Conservation (phyloP, 2,888 invertebrate species). For the Lithophane socia region DNA sequence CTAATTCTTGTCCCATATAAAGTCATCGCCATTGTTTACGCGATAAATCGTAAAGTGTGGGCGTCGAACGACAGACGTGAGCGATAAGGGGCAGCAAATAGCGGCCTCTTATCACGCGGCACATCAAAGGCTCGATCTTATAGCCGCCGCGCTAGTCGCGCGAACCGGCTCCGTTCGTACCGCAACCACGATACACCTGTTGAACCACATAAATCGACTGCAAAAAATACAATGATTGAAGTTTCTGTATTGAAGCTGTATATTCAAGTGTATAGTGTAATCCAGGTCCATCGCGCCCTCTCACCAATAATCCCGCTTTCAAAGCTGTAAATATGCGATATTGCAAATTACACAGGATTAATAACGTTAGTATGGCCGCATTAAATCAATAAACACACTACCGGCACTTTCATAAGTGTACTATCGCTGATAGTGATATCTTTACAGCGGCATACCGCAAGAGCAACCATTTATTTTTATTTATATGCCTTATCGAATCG, state of each 20-base stretch:
- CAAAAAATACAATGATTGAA: conserved; percentile 28
- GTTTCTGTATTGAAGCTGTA: conserved; percentile 26
- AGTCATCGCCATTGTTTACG: conserved; percentile 67
- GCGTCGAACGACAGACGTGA: conserved; percentile 73
- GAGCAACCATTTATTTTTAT: conserved; percentile 86
- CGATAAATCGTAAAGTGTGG: conserved; percentile 67
- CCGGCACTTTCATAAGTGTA: conserved; percentile 75
- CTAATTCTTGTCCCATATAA: conserved; percentile 66
- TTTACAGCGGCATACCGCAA: conserved; percentile 83
- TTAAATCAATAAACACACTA: conserved; percentile 76
- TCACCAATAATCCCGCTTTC: conserved; percentile 53
- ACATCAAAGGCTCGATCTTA: conserved; percentile 77
- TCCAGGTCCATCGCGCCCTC: conserved; percentile 33
- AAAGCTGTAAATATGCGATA: conserved; percentile 64
- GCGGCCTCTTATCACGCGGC: conserved; percentile 73
- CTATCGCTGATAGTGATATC: conserved; percentile 83
- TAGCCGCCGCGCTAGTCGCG: conserved; percentile 55
- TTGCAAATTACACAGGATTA: conserved; percentile 74
- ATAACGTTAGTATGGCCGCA: conserved; percentile 65
- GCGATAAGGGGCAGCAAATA: conserved; percentile 75
- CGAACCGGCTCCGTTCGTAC: conserved; percentile 44
- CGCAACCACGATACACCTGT: conserved; percentile 54
- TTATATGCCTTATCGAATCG: conserved; percentile 83
- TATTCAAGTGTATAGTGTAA: conserved; percentile 40
- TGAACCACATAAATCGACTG: conserved; percentile 38